Percentiles rank a stretch among this genome's conserved stretches.
These are phyloP conservation scores for Thunnus maccoyii DNA, from an alignment of 2,113 vertebrate genomes.

Conservation along the genomic window DNA sequence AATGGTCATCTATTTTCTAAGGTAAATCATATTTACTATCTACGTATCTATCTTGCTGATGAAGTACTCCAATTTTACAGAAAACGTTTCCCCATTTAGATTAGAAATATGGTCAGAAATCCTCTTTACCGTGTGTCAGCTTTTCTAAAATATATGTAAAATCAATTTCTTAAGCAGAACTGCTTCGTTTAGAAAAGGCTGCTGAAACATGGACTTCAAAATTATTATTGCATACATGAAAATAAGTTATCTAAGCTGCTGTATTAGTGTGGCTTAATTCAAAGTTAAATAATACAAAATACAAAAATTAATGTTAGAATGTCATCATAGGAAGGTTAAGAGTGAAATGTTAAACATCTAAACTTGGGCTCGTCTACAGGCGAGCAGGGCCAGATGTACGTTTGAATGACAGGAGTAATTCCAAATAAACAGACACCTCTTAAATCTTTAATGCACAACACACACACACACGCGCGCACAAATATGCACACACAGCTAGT, in stretches of 20 bases:
- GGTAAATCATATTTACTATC: not conserved
- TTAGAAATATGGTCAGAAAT: not conserved
- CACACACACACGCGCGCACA: constrained; percentile 10
- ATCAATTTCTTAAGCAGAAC: not conserved
- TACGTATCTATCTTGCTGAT: too few relatives aligned
- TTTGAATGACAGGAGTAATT: constrained; percentile 65
- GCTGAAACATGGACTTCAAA: constrained; percentile 1
- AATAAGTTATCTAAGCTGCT: not conserved
- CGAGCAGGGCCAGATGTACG: not conserved
- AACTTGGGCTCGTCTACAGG: not conserved
- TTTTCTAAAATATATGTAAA: not conserved
- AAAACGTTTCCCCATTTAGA: not conserved
- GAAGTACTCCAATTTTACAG: too few relatives aligned
- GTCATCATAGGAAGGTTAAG: not conserved
- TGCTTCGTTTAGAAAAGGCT: not conserved
- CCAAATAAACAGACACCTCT: constrained; percentile 67
- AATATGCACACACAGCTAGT: constrained; percentile 25
- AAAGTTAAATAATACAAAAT: too few relatives aligned
- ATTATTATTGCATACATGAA: not conserved
- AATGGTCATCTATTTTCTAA: not conserved
- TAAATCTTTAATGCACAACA: constrained; percentile 68
- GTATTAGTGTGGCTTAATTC: not conserved
- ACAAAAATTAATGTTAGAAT: too few relatives aligned
- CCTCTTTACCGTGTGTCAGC: too few relatives aligned
- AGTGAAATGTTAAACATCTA: not conserved